Base-by-base conservation (phyloP, 2,797 vertebrate species). In the Channallabes apus region DNA sequence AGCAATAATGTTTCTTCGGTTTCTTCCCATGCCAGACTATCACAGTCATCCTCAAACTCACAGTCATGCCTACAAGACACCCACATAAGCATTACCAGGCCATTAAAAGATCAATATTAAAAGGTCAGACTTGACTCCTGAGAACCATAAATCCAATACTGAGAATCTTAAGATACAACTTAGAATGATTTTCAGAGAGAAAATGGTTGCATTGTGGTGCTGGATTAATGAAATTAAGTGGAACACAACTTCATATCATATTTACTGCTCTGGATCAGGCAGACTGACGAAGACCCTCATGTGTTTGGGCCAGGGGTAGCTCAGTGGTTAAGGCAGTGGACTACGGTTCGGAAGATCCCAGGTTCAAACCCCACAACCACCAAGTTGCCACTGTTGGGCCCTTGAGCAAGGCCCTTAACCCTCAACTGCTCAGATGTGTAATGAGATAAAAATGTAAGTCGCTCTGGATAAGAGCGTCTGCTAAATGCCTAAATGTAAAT, bases 1-100 rank as follows among this genome's bases (percentile, higher is more conserved):
- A 98, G 95, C 22, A 98, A 93, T 83, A 98, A 93, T 0, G 97
- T 98, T 90, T 98, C 97, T 91, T 98, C 97, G 0, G 96, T 97
- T 92, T 98, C 97, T 91, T 98, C 97, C 97, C 97, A 98, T 0
- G 97, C 96, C 89, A 98, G 92, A 92, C 97, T 98, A 94, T 98
- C 97, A 84, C 97, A 98, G 95, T 98, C 97, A 79, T 98, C 97
- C 90, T 98, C 97, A 89, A 98, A 98, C 91, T 97, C 97, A 91
- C 95, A 96, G 83, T 98, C 97, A 83, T 97, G 93, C 90, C 97
- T 97, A 84, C 15, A 68, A 62, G 3, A 82, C 35, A 85, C n/a
- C 73, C 62, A 80, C 71, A 24, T 15, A 35, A 79, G 56, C 27
- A 84, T 54, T 62, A 56, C 27, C 38, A 54, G 22, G 15, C 22